Conservation (phyloP, 1,140 invertebrate species). For the Sinella curviseta region DNA sequence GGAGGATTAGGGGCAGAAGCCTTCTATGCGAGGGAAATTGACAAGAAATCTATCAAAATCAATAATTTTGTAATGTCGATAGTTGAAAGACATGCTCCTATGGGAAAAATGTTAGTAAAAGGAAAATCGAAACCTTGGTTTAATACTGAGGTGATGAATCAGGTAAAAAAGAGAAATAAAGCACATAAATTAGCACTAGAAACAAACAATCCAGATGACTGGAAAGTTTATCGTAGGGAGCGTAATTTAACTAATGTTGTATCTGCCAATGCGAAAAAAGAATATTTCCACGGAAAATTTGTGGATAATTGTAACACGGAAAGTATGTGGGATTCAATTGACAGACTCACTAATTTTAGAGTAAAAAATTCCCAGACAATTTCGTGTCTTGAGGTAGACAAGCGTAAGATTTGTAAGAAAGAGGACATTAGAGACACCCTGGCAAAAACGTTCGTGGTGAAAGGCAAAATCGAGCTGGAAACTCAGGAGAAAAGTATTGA, state of each 20-base stretch:
- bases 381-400: not conserved
- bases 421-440: not conserved
- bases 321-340: not conserved
- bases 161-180: not conserved
- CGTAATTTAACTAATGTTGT: not conserved
- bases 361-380: not conserved
- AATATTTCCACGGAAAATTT: not conserved
- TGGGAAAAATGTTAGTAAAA: not conserved
- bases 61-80: not conserved
- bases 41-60: not conserved
- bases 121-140: not conserved
- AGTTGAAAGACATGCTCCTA: not conserved
- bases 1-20: not conserved
- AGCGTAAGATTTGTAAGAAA: not conserved
- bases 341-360: not conserved
- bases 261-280: not conserved
- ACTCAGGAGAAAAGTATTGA: too few species aligned
- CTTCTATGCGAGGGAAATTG: not conserved
- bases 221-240: not conserved
- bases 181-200: not conserved
- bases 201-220: not conserved
- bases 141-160: not conserved
- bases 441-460: not conserved
- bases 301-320: not conserved
- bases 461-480: too few species aligned